Base-by-base conservation (phyloP, 1,140 invertebrate species). In the Procambarus virginalis region DNA sequence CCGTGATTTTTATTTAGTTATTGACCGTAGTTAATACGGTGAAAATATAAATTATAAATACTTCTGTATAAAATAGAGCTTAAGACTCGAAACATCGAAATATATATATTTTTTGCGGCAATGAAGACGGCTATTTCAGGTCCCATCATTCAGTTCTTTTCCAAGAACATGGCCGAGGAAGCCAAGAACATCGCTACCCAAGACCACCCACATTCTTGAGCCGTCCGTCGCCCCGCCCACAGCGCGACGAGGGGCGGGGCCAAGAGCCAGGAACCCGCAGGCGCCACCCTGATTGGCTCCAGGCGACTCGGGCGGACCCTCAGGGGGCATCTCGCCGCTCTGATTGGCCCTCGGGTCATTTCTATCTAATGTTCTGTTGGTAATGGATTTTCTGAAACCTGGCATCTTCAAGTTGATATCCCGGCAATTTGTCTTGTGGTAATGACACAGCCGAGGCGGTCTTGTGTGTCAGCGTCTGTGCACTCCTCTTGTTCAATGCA, bases 321-420 rank as follows among this genome's bases (percentile, higher is more conserved):
- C 34, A 20, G 34, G 3, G 45, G 49, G 70, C 58, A 60, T 78
- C 75, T 17, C n/a, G 45, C 17, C 8, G 3, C 70, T 64, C 2
- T 64, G 34, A 77, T 89, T 89, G 87, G 87, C 49, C 46, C 9
- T 51, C 48, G 45, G n/a, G 46, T 76, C 75, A 78, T 89, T 89
- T 77, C 87, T 70, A 22, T 58, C 80, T 76, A 64, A 77, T 89
- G 79, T 68, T 34, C 17, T 84, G 81, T 34, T 77, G 55, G 68
- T 89, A 89, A 89, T 77, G 81, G 80, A 51, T 89, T 89, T 89
- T 89, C 80, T 77, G 75, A 83, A 83, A 84, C 83, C 73, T 84
- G 68, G 81, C 73, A 49, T 87, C 86, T 82, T 89, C 76, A 80
- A 80, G 78, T 79, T 88, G 86, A 64, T 64, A 88, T 55, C 68